Conservation (phyloP, 2,113 vertebrate species). For the Podarcis muralis region DNA sequence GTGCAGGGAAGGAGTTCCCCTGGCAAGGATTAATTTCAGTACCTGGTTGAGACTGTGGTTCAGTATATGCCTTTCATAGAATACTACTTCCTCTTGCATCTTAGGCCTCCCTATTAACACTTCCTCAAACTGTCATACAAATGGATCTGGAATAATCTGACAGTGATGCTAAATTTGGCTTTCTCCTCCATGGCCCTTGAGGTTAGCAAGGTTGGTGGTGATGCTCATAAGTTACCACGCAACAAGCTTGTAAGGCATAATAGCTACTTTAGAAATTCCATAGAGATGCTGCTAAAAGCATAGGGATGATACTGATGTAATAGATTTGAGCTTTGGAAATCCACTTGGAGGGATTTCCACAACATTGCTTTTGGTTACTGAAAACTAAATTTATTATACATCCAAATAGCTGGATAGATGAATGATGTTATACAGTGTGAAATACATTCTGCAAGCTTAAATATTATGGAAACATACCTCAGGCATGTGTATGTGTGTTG, state of each 20-base stretch:
- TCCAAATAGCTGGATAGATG: background rate
- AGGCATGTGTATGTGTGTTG: background rate
- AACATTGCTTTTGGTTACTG: background rate
- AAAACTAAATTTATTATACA: background rate
- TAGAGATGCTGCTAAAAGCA: background rate
- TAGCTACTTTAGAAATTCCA: slow-evolving; percentile 18
- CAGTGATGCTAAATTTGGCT: background rate
- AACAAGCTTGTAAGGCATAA: background rate
- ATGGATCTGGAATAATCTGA: background rate
- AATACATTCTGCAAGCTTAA: background rate
- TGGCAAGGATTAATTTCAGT: no score
- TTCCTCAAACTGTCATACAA: background rate
- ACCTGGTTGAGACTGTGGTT: no score
- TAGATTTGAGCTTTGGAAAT: slow-evolving; percentile 46
- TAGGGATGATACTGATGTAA: slow-evolving; percentile 3
- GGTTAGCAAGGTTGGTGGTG: background rate
- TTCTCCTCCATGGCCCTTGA: background rate
- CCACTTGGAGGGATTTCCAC: accelerated
- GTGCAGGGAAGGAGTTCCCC: no score
- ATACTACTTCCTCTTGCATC: no score
- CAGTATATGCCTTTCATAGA: no score
- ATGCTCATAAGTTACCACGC: background rate
- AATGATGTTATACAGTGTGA: background rate
- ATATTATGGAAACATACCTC: background rate
- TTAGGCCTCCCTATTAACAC: no score